phyloP scores from a whole-genome alignment of 2,113 vertebrate species.

The Leuciscus idus region DNA sequence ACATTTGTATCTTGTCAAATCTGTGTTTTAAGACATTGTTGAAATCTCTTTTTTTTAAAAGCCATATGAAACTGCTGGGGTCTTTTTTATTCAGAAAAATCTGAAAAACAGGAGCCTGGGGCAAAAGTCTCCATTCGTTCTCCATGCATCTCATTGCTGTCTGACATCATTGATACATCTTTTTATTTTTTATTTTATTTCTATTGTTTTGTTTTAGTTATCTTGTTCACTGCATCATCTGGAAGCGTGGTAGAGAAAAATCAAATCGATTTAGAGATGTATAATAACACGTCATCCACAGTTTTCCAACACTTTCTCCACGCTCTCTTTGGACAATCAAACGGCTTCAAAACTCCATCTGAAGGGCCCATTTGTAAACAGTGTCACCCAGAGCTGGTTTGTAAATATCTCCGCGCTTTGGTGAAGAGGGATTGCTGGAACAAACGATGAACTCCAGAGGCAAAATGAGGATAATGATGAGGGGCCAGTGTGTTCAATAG shows the following conservation, averaged over 20 bases:
- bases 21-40: not conserved
- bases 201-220: too few species aligned
- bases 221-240: too few species aligned
- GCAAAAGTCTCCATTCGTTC: not conserved
- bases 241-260: too few species aligned
- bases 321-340: not conserved
- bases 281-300: not conserved
- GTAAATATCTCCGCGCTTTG: constrained; percentile 48
- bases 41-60: not conserved
- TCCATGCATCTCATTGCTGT: not conserved
- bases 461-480: constrained; percentile 68
- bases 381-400: constrained; percentile 44
- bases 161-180: not conserved
- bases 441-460: constrained; percentile 56
- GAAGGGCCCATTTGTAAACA: constrained; percentile 36
- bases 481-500: constrained; percentile 72
- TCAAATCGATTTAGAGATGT: not conserved
- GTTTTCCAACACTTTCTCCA: not conserved
- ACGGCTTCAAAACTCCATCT: constrained; percentile 12
- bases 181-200: not conserved
- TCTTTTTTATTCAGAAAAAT: not conserved
- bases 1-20: not conserved
- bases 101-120: not conserved
- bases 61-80: not conserved
- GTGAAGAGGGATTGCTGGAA: constrained; percentile 43